phyloP scores from a whole-genome alignment of 2,797 vertebrate genomes.

The Coluber constrictor region DNA sequence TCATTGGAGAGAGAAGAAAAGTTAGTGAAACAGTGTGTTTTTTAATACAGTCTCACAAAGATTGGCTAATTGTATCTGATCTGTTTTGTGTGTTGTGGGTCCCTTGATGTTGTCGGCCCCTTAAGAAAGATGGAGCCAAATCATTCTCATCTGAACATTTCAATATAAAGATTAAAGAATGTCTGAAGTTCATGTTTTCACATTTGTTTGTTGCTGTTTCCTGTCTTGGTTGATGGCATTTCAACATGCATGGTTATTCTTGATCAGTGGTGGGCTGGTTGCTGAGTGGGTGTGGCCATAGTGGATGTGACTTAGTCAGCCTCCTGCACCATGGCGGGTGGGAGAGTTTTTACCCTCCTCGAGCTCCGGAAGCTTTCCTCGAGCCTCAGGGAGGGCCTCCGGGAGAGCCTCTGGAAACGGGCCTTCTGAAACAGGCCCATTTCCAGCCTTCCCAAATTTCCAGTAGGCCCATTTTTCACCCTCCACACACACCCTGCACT shows the following conservation, averaged over 20 bases:
- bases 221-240: background rate
- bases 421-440: too few species aligned
- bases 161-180: background rate
- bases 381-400: too few species aligned
- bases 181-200: background rate
- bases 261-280: background rate
- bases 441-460: too few species aligned
- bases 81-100: background rate
- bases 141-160: background rate
- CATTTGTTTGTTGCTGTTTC: background rate
- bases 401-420: too few species aligned
- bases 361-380: too few species aligned
- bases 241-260: background rate
- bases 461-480: too few species aligned
- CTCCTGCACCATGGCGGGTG: too few species aligned
- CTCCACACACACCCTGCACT: too few species aligned
- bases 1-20: conserved; percentile 38
- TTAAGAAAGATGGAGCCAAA: background rate
- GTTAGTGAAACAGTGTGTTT: conserved; percentile 1
- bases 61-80: conserved; percentile 29
- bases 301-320: too few species aligned
- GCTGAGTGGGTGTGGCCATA: too few species aligned
- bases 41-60: conserved; percentile 22
- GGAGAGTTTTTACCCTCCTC: too few species aligned
- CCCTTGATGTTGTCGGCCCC: conserved; percentile 18